These are phyloP conservation scores for Cyanistes caeruleus DNA, from an alignment of 2,113 vertebrate species.

Conservation along the genomic window DNA sequence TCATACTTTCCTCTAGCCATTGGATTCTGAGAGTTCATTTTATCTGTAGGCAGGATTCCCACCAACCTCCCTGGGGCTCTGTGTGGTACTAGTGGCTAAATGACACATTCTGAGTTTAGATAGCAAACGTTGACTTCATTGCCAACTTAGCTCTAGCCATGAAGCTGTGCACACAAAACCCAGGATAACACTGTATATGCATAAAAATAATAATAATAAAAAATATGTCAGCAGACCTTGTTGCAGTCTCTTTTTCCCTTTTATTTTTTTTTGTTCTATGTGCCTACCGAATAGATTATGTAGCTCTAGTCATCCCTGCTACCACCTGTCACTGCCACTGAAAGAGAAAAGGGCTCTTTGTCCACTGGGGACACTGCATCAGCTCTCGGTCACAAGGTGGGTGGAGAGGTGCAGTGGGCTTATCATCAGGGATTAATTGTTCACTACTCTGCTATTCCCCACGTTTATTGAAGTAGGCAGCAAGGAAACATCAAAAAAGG, in stretches of 20 bases:
- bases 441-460: neutral
- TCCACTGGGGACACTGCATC: neutral
- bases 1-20: neutral
- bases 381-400: neutral
- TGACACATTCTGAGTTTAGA: neutral
- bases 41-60: neutral
- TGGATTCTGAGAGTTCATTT: neutral
- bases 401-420: neutral
- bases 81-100: neutral
- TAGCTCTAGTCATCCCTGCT: neutral
- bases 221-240: neutral
- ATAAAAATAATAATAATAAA: neutral
- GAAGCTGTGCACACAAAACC: neutral
- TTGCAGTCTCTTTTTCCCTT: neutral
- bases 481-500: neutral
- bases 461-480: neutral
- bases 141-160: neutral
- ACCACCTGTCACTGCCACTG: neutral
- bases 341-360: neutral
- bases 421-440: neutral
- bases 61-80: fast-evolving
- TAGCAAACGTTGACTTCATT: neutral
- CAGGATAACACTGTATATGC: neutral
- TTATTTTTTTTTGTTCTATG: neutral
- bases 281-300: neutral